Evolutionary conservation across 1,140 invertebrate species (phyloP).

Genomic region (Neodiprion virginianus): DNA sequence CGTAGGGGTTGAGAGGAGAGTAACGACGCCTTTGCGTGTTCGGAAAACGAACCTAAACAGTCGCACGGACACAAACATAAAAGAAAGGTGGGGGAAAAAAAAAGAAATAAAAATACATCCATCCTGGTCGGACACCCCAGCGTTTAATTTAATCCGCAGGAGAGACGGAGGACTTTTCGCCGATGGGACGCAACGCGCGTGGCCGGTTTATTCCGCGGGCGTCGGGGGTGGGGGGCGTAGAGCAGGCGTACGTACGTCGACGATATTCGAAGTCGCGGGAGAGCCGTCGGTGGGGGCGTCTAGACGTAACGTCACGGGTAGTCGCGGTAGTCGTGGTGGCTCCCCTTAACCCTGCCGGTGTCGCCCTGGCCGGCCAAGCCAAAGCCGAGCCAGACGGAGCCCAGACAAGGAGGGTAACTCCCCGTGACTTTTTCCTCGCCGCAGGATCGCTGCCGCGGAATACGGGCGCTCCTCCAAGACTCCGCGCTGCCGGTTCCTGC

Average conservation of each 20-base stretch:
- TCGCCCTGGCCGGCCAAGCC: slow-evolving; percentile 35
- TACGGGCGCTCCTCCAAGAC: slow-evolving; percentile 25
- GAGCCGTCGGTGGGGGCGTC: slow-evolving; percentile 54
- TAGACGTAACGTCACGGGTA: slow-evolving; percentile 62
- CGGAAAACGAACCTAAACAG: no score
- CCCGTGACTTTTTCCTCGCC: slow-evolving; percentile 46
- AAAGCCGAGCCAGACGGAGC: slow-evolving; percentile 50
- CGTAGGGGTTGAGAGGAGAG: no score
- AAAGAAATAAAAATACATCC: no score
- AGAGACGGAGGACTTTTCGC: no score
- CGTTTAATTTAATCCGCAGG: no score
- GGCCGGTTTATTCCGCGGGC: not conserved
- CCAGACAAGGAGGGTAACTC: slow-evolving; percentile 45
- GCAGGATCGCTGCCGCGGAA: slow-evolving; percentile 51
- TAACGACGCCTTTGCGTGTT: no score
- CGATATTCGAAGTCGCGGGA: slow-evolving; percentile 14
- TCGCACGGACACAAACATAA: no score
- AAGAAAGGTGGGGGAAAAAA: no score
- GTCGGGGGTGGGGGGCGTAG: not conserved
- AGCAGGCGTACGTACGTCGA: slow-evolving; percentile 8
- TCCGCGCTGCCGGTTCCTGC: not conserved
- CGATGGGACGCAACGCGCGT: no score
- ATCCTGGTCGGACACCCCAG: no score
- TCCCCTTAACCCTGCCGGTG: slow-evolving; percentile 28
- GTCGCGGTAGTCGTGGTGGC: slow-evolving; percentile 33